A percentile compares a stretch with the other conserved stretches of the same genome.
Evolutionary conservation across 2,797 vertebrate species (phyloP).

Genomic region (Psittacula derbiana): DNA sequence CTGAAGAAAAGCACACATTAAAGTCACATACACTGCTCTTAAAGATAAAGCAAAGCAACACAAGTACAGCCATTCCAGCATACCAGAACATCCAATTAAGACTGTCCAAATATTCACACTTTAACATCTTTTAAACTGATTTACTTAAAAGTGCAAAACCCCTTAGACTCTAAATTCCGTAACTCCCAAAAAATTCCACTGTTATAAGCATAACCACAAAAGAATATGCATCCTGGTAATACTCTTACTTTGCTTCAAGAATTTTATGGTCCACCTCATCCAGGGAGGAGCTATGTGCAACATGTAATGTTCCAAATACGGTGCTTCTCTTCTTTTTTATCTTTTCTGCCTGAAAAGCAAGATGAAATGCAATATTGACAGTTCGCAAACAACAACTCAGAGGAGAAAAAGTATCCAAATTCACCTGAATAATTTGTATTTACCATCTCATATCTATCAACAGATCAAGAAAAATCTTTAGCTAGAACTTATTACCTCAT

Average conservation of each 20-base stretch:
- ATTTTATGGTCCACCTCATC: constrained; percentile 99
- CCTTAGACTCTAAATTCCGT: neutral
- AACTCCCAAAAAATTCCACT: neutral
- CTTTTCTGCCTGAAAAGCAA: constrained; percentile 89
- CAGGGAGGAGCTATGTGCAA: constrained; percentile 95
- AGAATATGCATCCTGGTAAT: neutral
- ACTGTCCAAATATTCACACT: neutral
- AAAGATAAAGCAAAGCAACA: neutral
- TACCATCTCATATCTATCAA: neutral
- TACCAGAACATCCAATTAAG: neutral
- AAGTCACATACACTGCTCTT: neutral
- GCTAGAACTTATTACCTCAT: constrained; percentile 83
- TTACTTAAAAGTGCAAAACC: neutral
- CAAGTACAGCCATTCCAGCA: neutral
- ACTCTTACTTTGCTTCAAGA: constrained; percentile 95
- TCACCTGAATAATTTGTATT: neutral
- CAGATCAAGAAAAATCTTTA: neutral
- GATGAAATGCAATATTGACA: neutral
- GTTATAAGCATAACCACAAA: neutral
- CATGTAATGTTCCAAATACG: constrained; percentile 94
- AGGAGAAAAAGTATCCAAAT: neutral
- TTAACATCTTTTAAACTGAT: neutral
- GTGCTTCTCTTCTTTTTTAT: constrained; percentile 97
- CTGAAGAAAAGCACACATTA: constrained; percentile 68
- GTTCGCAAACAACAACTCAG: neutral